Base-by-base conservation (phyloP, 2,888 invertebrate genomes). In the Sclerodermus sp. region DNA sequence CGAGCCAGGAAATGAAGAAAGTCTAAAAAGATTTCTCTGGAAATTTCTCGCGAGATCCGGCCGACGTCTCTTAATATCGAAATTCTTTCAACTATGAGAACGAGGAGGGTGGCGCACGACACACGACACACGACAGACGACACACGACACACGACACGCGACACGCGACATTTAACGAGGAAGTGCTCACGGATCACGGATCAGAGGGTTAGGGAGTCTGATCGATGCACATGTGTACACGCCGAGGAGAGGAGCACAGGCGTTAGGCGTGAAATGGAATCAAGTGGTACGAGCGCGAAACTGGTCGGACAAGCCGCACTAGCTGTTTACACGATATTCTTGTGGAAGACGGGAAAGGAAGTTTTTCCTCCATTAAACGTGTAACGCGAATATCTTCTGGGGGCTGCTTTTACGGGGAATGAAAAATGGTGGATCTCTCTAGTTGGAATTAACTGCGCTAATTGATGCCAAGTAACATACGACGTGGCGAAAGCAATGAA, bases 161-260 rank as follows among this genome's bases (percentile, higher is more conserved):
- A 42, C 44, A 2, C 15, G 32, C 53, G 59, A 50, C 51, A 51
- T 45, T 62, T 47, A 60, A 55, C 49, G 55, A 44, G 48, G 52
- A 60, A 62, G 62, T 49, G 62, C 53, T 58, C 60, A 62, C 62
- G 62, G 55, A 59, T 61, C 62, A 62, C 57, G 53, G 62, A 62
- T 59, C 57, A 57, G 61, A 58, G 55, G 47, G 44, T 16, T 13
- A 42, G 42, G 43, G 42, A 52, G 46, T 49, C 47, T 42, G 54
- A 61, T 57, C 54, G 45, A 50, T 47, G 55, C 45, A 51, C 49
- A 51, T 50, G 34, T 12, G 34, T 12, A 12, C 3, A n/a, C 13
- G 13, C 34, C 6, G 6, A 12, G 34, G 4, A 12, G 34, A 12
- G 34, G 30, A 45, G 47, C 47, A 41, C 34, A 15, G 30, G 45